Base-by-base conservation (phyloP, 1,140 invertebrate genomes). In the Drosophila punjabiensis region DNA sequence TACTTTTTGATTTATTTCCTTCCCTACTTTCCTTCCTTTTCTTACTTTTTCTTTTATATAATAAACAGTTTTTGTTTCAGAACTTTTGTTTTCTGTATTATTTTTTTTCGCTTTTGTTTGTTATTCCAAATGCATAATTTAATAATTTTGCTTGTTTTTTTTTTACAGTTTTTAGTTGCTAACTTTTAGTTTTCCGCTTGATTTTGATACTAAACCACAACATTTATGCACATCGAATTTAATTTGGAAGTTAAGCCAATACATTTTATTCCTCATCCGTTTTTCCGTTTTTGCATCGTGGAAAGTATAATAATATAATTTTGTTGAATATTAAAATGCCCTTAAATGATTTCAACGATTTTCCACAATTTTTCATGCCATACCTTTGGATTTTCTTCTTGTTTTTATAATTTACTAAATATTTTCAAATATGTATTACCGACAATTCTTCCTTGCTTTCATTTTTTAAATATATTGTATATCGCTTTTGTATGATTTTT, bases 131-230 rank as follows among this genome's bases (percentile, higher is more conserved):
- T 82, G 35, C 58, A 69, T 65, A 73, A 60, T 74, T 80, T 65
- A 41, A 35, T 61, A 18, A 76, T 74, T 77, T 67, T 56, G 55
- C 3, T 37, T 37, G 11, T 4, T 13, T 39, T 16, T 39, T 47
- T 53, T 62, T 66, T 47, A 61, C 28, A 48, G 45, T 24, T 71
- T 74, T 41, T 66, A 82, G 48, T 71, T 71, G 66, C 79, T 69
- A 83, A 79, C 28, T 64, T 64, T 48, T 74, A 58, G 24, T 50
- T 82, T 82, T 82, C 62, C 39, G 16, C 63, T 37, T 47, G 64
- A 76, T 83, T 89, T 85, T 66, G 47, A 75, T 88, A 79, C 81
- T 89, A 90, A 86, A 79, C 86, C 86, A 89, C 86, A 90, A 89
- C 86, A 89, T 89, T 89, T 74, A 89, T 80, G 86, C 81, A 89